A percentile compares a stretch with the other conserved stretches of the same genome.
These are phyloP conservation scores for Podargus strigoides DNA, from an alignment of 2,797 vertebrate species.

Conservation along the genomic window DNA sequence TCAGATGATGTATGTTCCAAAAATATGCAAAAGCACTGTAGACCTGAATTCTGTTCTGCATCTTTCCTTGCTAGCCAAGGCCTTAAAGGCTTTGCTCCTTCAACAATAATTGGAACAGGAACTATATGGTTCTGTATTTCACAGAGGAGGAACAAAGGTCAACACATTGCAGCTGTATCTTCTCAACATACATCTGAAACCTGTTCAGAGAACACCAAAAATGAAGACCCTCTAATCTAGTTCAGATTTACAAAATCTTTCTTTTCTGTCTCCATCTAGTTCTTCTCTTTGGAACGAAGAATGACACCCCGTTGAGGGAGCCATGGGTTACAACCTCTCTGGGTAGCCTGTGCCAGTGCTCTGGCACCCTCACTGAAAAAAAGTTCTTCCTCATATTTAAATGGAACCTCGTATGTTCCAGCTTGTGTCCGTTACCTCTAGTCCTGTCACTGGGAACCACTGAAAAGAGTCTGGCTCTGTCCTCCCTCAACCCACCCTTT, in stretches of 20 bases:
- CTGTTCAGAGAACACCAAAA: not conserved
- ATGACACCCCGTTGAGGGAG: fast-evolving
- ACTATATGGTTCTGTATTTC: not conserved
- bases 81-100: not conserved
- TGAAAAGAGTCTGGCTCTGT: too few species aligned
- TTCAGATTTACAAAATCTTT: not conserved
- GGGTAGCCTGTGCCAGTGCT: too few species aligned
- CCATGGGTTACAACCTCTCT: too few species aligned
- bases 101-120: not conserved
- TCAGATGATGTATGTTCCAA: not conserved
- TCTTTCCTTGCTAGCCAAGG: not conserved
- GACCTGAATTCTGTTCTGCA: not conserved
- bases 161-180: not conserved
- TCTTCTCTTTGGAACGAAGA: not conserved
- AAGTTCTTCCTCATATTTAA: too few species aligned
- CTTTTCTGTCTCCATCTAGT: not conserved
- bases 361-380: too few species aligned
- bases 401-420: too few species aligned
- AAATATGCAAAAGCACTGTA: not conserved
- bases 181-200: not conserved
- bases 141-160: not conserved
- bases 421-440: too few species aligned
- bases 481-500: too few species aligned
- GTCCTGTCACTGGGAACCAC: too few species aligned
- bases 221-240: not conserved